phyloP scores from a whole-genome alignment of 2,888 invertebrate species.

The Ganaspis brasiliensis region DNA sequence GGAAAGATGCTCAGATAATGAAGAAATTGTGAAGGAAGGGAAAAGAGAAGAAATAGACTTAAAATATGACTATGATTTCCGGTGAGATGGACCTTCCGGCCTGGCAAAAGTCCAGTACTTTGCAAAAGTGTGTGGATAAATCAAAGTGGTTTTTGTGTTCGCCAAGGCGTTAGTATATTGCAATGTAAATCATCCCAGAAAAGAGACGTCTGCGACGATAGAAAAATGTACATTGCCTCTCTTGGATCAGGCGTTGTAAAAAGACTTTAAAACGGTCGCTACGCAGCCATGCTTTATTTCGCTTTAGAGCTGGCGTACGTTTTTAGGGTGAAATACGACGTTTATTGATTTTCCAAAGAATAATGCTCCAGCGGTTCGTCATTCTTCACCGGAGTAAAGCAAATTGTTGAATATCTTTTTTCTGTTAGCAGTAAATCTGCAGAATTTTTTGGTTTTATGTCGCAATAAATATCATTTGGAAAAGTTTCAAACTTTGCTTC shows the following conservation, averaged over 20 bases:
- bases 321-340: slow-evolving; percentile 23
- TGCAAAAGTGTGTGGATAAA: slow-evolving; percentile 44
- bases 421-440: neutral
- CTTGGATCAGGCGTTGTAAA: slow-evolving; percentile 1
- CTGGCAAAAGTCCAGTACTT: slow-evolving; percentile 48
- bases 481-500: no score
- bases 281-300: slow-evolving; percentile 24
- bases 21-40: neutral
- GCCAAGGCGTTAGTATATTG: slow-evolving; percentile 44
- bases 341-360: slow-evolving; percentile 26
- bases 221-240: neutral
- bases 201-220: slow-evolving; percentile 23
- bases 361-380: slow-evolving; percentile 10
- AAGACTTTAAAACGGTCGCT: slow-evolving; percentile 13
- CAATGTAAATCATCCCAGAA: slow-evolving; percentile 40
- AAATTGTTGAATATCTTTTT: neutral
- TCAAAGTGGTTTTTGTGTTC: slow-evolving; percentile 43
- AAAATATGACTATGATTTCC: slow-evolving; percentile 42
- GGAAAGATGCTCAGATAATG: slow-evolving; percentile 7
- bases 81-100: slow-evolving; percentile 46
- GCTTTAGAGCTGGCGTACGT: slow-evolving; percentile 9
- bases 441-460: no score
- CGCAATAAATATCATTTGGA: no score
- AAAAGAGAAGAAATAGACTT: neutral
- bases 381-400: neutral